Conservation (phyloP, 2,113 vertebrate species). For the Phyllopteryx taeniolatus region DNA sequence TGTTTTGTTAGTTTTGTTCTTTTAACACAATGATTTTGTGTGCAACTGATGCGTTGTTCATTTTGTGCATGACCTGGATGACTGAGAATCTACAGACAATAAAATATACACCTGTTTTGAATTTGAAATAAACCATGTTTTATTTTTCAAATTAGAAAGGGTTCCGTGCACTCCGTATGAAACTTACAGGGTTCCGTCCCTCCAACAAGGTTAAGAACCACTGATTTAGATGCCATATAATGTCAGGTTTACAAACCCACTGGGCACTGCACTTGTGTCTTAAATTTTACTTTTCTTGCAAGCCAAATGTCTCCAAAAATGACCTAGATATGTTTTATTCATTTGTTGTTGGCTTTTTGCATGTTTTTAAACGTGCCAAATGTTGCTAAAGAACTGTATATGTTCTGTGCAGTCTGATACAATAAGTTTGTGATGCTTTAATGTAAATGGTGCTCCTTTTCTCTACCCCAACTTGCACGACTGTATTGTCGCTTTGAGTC, state of each 20-base stretch:
- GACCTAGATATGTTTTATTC: constrained; percentile 27
- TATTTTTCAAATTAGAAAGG: too few relatives aligned
- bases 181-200: too few relatives aligned
- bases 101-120: too few relatives aligned
- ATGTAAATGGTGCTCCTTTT: constrained; percentile 58
- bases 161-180: too few relatives aligned
- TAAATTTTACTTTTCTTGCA: constrained; percentile 21
- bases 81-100: too few relatives aligned
- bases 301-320: constrained; percentile 17
- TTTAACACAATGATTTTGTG: too few relatives aligned
- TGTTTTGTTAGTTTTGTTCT: too few relatives aligned
- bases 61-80: too few relatives aligned
- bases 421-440: constrained; percentile 61
- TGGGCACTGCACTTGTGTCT: constrained; percentile 12
- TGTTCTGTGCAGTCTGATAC: constrained; percentile 28
- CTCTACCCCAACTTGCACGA: constrained; percentile 49
- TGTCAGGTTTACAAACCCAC: constrained; percentile 8
- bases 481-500: constrained; percentile 25
- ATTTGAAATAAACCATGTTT: too few relatives aligned
- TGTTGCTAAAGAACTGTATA: constrained; percentile 36
- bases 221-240: not conserved
- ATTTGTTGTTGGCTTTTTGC: constrained; percentile 39
- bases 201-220: too few relatives aligned
- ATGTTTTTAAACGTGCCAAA: constrained; percentile 54
- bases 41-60: too few relatives aligned